Base-by-base conservation (phyloP, 2,113 vertebrate species). In the Pachypanchax playfairii region DNA sequence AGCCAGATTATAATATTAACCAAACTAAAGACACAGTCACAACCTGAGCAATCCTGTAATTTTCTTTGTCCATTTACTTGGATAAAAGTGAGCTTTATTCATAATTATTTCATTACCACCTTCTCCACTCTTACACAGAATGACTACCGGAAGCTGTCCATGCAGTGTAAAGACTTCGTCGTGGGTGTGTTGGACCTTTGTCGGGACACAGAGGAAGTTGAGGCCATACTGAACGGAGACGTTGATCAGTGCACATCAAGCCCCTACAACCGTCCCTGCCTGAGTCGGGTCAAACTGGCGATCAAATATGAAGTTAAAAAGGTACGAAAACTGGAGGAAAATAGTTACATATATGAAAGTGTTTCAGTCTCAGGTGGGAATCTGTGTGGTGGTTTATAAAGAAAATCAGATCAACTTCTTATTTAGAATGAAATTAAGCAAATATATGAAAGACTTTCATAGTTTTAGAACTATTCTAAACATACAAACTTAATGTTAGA, bases 121-220 rank as follows among this genome's bases (percentile, higher is more conserved):
- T 52, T 6, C 31, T n/a, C 6, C 13, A 10, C 36, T 44, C 24
- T 8, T 20, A 3, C 79, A 18, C 81, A 98, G 96, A 98, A 98
- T 0, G 97, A 98, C 78, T 98, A 98, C 69, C 90, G 96, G 70
- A 98, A 98, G 91, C 89, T 98, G 92, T 98, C 97, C 90, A 98
- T 98, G 96, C 97, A 98, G 92, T 98, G 97, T 89, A 98, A 98
- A 88, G 97, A 98, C 81, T 98, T 98, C 86, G 94, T 98, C 0
- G 97, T 98, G 73, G 97, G 97, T 0, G 94, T 98, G 76, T 79
- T 98, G 91, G 97, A 98, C 89, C 94, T 98, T 50, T 98, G 97
- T 89, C 94, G 97, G 70, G 91, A 98, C 89, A 98, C 96, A 0
- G 96, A 98, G 87, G 97, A 98, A 70, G 97, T 98, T 62, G 97